Conservation (phyloP, 2,113 vertebrate species). For the Tachycineta bicolor region DNA sequence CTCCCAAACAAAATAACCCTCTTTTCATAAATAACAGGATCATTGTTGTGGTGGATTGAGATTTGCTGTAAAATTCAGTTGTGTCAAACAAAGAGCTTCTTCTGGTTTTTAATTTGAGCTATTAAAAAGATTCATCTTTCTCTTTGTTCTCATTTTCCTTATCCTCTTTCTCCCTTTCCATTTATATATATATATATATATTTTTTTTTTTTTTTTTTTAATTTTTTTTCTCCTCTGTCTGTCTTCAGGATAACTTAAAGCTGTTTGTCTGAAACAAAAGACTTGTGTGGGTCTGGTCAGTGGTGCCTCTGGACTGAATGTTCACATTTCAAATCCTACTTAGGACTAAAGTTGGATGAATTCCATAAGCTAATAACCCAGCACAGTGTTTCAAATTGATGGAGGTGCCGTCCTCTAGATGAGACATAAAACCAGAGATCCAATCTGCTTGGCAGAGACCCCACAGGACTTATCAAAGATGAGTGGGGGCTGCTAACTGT, state of each 20-base stretch:
- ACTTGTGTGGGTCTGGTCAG: background rate
- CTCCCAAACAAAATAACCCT: constrained; percentile 18
- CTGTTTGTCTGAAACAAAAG: constrained; percentile 40
- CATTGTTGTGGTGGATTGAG: background rate
- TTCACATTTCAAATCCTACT: constrained; percentile 59
- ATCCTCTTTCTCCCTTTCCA: background rate
- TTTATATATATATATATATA: background rate
- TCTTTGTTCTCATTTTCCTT: constrained; percentile 20
- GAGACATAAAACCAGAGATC: constrained; percentile 68
- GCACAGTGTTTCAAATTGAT: constrained; percentile 60
- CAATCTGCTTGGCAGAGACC: constrained; percentile 68
- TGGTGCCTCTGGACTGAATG: constrained; percentile 14
- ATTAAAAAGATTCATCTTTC: constrained; percentile 38
- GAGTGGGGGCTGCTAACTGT: constrained; percentile 59
- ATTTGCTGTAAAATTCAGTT: constrained; percentile 44
- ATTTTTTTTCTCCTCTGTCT: background rate
- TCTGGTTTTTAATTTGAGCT: constrained; percentile 39
- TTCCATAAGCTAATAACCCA: constrained; percentile 67
- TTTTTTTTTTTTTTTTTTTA: background rate
- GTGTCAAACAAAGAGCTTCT: constrained; percentile 21
- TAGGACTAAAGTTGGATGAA: constrained; percentile 59
- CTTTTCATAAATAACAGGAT: constrained; percentile 54
- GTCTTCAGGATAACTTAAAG: constrained; percentile 7
- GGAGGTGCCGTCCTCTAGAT: constrained; percentile 64
- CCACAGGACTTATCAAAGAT: constrained; percentile 72